phyloP scores from a whole-genome alignment of 2,888 invertebrate species.

The Eulithis prunata region DNA sequence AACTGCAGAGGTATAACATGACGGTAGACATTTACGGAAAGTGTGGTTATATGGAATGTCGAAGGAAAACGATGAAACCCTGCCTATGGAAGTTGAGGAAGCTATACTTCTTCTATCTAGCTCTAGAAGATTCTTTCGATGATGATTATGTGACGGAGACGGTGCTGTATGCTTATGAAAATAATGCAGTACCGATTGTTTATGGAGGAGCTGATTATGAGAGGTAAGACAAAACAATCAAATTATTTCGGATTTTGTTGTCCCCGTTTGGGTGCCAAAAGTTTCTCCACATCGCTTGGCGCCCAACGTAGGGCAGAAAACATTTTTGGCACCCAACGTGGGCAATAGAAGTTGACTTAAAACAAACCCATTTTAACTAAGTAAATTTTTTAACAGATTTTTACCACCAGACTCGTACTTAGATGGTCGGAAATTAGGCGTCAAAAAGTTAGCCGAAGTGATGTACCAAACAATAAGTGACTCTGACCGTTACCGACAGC shows the following conservation, averaged over 20 bases:
- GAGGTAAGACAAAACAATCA: slow-evolving; percentile 51
- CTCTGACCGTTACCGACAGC: slow-evolving; percentile 55
- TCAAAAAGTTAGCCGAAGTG: slow-evolving; percentile 49
- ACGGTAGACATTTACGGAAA: slow-evolving; percentile 81
- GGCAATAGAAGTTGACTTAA: too few species aligned
- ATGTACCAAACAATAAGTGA: slow-evolving; percentile 57
- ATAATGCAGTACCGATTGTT: slow-evolving; percentile 87
- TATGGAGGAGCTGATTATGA: slow-evolving; percentile 86
- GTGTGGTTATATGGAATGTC: slow-evolving; percentile 72
- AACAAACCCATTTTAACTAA: not conserved
- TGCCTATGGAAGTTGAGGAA: slow-evolving; percentile 72
- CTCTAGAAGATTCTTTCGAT: slow-evolving; percentile 89
- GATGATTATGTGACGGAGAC: slow-evolving; percentile 68
- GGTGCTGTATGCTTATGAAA: slow-evolving; percentile 82
- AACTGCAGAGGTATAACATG: slow-evolving; percentile 67
- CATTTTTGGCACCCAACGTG: not conserved
- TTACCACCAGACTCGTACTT: slow-evolving; percentile 59
- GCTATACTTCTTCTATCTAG: slow-evolving; percentile 88
- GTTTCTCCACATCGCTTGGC: not conserved
- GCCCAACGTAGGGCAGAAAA: slow-evolving; percentile 1
- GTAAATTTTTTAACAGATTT: slow-evolving; percentile 19
- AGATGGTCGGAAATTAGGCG: slow-evolving; percentile 50
- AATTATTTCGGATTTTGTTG: not conserved
- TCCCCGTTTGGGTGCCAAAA: slow-evolving; percentile 1
- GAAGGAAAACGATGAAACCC: slow-evolving; percentile 55